Evolutionary conservation across 2,113 vertebrate species (phyloP).

Genomic region (Anas platyrhynchos): DNA sequence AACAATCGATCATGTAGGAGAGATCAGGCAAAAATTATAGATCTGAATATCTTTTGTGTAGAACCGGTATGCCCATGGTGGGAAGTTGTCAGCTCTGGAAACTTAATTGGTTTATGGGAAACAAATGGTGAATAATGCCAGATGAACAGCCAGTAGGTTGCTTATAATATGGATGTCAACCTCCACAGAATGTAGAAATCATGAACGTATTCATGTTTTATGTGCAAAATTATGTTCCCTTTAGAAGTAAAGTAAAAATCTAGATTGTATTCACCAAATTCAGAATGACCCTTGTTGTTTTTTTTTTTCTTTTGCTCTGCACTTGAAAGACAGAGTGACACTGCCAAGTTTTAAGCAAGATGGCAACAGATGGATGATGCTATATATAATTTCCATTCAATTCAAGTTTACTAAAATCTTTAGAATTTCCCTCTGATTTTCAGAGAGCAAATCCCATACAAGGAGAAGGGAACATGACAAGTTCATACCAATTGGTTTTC

Average conservation of each 20-base stretch:
- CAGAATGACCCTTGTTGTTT: background rate
- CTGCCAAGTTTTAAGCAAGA: background rate
- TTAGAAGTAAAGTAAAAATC: background rate
- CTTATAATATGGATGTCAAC: background rate
- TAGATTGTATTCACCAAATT: background rate
- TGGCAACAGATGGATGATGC: background rate
- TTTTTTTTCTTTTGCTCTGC: background rate
- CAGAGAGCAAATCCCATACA: background rate
- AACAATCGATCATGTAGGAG: background rate
- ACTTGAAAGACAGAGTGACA: background rate
- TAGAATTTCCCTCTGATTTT: background rate
- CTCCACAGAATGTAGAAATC: background rate
- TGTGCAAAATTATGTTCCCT: background rate
- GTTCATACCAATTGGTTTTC: background rate
- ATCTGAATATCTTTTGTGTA: background rate
- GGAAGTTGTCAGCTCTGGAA: background rate
- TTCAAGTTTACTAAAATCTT: background rate
- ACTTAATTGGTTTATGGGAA: background rate
- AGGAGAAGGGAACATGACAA: background rate
- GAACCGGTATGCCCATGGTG: background rate
- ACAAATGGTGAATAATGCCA: background rate
- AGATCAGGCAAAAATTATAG: background rate
- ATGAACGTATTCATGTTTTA: background rate
- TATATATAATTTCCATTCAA: background rate
- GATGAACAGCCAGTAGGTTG: background rate